phyloP scores from a whole-genome alignment of 2,113 vertebrate species.

The Turdus rufiventris region DNA sequence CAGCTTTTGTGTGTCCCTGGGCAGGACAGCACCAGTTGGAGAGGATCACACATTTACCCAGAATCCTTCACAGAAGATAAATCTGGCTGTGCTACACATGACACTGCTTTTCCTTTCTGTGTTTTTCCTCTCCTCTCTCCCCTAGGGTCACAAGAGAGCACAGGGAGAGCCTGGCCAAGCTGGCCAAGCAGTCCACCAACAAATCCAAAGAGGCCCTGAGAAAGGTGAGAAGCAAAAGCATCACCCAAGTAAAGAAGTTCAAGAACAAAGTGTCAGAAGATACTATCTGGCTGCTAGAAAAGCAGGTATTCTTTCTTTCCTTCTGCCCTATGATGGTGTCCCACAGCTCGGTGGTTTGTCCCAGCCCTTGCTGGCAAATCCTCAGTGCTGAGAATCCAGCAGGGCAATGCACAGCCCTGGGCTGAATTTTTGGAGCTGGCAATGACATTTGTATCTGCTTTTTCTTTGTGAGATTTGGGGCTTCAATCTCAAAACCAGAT shows the following conservation, averaged over 20 bases:
- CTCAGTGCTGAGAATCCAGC: background rate
- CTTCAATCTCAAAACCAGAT: background rate
- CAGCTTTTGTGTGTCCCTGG: background rate
- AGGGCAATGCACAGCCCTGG: background rate
- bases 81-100: background rate
- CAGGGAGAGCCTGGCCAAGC: conserved; percentile 85
- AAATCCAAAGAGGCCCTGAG: conserved; percentile 91
- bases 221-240: conserved; percentile 77
- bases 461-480: background rate
- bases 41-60: background rate
- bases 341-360: background rate
- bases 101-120: background rate
- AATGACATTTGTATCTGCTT: background rate
- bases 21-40: background rate
- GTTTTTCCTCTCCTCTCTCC: background rate
- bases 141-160: conserved; percentile 90
- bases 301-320: conserved; percentile 79
- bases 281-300: conserved; percentile 86
- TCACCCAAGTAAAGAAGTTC: conserved; percentile 82
- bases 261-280: conserved; percentile 89
- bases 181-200: conserved; percentile 91
- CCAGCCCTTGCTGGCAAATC: background rate
- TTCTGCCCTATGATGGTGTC: background rate
- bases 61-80: background rate
- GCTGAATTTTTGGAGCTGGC: background rate